Evolutionary conservation across 2,113 vertebrate genomes (phyloP).

Genomic region (Leptosomus discolor): DNA sequence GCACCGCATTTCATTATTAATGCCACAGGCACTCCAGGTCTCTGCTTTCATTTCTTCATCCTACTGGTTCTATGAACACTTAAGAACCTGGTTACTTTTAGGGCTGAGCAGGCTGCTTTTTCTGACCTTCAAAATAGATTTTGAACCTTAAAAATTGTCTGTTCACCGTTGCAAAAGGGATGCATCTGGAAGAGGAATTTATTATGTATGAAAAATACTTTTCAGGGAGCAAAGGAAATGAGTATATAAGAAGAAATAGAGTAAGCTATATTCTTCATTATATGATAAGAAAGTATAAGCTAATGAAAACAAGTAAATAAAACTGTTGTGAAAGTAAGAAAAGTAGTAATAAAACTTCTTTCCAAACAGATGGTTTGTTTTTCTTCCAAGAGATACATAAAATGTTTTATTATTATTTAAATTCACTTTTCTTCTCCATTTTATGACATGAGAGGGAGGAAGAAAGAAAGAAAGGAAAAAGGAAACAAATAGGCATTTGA

Average conservation of each 20-base stretch:
- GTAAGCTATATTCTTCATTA: background rate
- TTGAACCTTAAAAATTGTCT: background rate
- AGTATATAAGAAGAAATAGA: background rate
- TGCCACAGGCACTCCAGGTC: background rate
- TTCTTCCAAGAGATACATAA: background rate
- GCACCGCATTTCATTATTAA: background rate
- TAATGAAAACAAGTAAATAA: conserved; percentile 6
- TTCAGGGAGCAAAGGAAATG: background rate
- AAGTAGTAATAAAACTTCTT: background rate
- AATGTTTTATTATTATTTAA: background rate
- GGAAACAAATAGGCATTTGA: background rate
- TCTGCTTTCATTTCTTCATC: background rate
- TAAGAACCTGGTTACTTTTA: background rate
- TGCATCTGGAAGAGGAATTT: background rate
- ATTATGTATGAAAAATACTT: background rate
- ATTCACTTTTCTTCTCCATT: background rate
- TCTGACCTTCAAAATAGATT: background rate
- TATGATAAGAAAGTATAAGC: background rate
- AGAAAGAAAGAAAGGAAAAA: background rate
- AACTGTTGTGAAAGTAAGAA: background rate
- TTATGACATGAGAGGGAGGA: background rate
- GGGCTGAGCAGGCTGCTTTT: background rate
- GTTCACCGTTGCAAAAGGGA: background rate
- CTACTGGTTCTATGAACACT: background rate
- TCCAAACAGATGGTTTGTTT: background rate